Percentiles rank a stretch among this genome's conserved stretches.
Conservation (phyloP, 1,140 invertebrate genomes). For the Drosophila punjabiensis region DNA sequence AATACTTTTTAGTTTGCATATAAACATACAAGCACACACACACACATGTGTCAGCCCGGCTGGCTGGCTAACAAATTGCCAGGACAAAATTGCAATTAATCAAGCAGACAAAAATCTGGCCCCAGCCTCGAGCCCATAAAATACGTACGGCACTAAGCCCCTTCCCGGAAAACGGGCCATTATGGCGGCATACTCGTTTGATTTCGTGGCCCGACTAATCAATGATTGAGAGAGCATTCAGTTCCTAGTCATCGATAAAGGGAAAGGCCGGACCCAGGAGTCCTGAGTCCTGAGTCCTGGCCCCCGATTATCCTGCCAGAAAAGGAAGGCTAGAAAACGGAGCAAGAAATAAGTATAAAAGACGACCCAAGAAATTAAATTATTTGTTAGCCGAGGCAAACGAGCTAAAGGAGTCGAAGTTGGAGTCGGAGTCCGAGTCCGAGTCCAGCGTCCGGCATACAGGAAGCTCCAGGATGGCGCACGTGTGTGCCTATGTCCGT, state of each 20-base stretch:
- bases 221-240: slow-evolving; percentile 34
- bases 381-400: slow-evolving; percentile 68
- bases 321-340: slow-evolving; percentile 17
- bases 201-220: slow-evolving; percentile 46
- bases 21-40: neutral
- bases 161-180: slow-evolving; percentile 14
- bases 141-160: neutral
- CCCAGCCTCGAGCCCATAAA: neutral
- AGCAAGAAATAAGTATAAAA: slow-evolving; percentile 23
- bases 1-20: slow-evolving; percentile 75
- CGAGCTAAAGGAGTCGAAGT: slow-evolving; percentile 5
- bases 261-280: neutral
- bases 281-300: neutral
- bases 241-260: slow-evolving; percentile 30
- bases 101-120: slow-evolving; percentile 77
- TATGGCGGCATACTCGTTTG: slow-evolving; percentile 29
- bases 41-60: slow-evolving; percentile 1
- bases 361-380: slow-evolving; percentile 76
- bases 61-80: slow-evolving; percentile 58
- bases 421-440: neutral
- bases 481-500: slow-evolving; percentile 2
- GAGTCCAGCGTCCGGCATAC: slow-evolving; percentile 2
- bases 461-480: slow-evolving; percentile 7
- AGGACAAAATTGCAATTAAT: slow-evolving; percentile 70
- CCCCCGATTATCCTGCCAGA: slow-evolving; percentile 21